Conservation (phyloP, 2,888 invertebrate species). For the Morpho deidamia region DNA sequence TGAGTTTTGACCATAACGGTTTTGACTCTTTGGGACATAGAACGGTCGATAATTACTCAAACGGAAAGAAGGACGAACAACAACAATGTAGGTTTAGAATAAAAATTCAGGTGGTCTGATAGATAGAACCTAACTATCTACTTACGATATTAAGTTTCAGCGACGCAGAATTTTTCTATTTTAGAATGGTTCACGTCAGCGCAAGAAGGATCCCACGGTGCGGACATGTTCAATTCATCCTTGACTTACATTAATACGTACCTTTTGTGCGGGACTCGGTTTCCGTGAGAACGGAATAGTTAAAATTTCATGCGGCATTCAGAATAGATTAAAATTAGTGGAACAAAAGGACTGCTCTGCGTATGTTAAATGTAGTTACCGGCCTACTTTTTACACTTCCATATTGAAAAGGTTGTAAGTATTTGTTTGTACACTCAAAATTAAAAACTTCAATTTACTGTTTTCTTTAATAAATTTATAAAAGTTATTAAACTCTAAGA, state of each 20-base stretch:
- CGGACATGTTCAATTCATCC: conserved; percentile 57
- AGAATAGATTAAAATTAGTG: conserved; percentile 39
- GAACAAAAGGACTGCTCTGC: conserved; percentile 7
- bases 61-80: too few relatives aligned
- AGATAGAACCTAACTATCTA: not conserved
- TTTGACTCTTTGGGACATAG: too few relatives aligned
- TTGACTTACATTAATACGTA: conserved; percentile 73
- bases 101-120: too few relatives aligned
- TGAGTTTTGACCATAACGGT: too few relatives aligned
- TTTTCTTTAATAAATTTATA: too few relatives aligned
- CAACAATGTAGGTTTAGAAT: too few relatives aligned
- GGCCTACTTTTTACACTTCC: conserved; percentile 9
- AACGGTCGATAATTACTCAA: too few relatives aligned
- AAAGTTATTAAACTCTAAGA: too few relatives aligned
- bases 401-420: conserved; percentile 5
- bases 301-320: conserved; percentile 46
- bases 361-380: conserved; percentile 7
- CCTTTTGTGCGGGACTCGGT: conserved; percentile 66
- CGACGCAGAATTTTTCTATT: conserved; percentile 24
- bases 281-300: conserved; percentile 67
- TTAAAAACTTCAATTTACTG: too few relatives aligned
- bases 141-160: conserved; percentile 17
- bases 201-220: conserved; percentile 60
- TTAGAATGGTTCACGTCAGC: conserved; percentile 22
- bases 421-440: not conserved